Evolutionary conservation across 2,888 invertebrate species (phyloP).

Genomic region (Drosophila putrida): DNA sequence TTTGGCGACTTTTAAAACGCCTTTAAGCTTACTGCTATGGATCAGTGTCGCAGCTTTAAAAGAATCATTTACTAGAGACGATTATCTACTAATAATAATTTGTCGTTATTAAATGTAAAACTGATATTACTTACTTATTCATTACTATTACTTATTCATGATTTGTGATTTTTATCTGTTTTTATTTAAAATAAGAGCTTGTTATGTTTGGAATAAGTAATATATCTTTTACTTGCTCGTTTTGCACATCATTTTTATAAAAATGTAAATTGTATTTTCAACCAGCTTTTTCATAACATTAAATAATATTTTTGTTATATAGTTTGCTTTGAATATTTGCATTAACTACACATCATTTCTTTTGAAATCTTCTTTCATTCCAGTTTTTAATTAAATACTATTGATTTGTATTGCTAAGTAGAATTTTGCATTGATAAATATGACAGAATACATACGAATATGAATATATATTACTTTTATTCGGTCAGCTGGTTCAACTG

Average conservation of each 20-base stretch:
- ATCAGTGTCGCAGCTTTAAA: slow-evolving; percentile 2
- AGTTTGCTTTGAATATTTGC: not conserved
- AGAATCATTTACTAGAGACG: not conserved
- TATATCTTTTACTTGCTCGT: too few relatives aligned
- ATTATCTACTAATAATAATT: not conserved
- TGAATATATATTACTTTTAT: slow-evolving; percentile 1
- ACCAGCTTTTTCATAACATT: not conserved
- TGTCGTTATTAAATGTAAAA: not conserved
- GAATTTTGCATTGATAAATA: slow-evolving; percentile 15
- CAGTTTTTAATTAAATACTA: not conserved
- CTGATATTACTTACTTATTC: not conserved
- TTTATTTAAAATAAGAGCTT: too few relatives aligned
- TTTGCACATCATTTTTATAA: too few relatives aligned
- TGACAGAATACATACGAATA: slow-evolving; percentile 3
- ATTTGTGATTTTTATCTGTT: too few relatives aligned
- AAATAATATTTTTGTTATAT: not conserved
- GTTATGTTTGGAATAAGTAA: too few relatives aligned
- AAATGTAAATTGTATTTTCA: not conserved
- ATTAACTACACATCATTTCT: not conserved
- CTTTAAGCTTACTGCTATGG: slow-evolving; percentile 24
- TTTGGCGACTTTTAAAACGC: slow-evolving; percentile 48
- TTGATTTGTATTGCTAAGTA: slow-evolving; percentile 8
- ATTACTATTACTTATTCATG: too few relatives aligned
- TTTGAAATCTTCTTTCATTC: slow-evolving; percentile 1
- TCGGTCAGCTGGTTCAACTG: slow-evolving; percentile 11